These are phyloP conservation scores for Penelope pileata DNA, from an alignment of 2,113 vertebrate species.

Conservation along the genomic window DNA sequence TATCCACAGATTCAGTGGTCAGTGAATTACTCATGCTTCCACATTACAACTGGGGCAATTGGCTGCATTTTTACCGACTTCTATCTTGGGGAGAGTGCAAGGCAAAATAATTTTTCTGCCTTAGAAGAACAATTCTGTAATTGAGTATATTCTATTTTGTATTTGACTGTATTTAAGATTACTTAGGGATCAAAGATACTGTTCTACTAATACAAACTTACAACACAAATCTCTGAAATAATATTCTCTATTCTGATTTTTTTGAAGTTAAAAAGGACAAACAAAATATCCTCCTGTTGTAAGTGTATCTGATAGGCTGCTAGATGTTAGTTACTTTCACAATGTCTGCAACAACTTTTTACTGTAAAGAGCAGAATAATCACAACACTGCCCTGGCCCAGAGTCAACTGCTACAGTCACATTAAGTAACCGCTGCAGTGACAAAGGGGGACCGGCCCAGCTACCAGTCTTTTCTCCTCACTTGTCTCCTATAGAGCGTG, in stretches of 20 bases:
- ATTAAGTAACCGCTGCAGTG: neutral
- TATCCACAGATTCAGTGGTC: neutral
- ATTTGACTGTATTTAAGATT: neutral
- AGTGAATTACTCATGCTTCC: neutral
- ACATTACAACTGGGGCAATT: neutral
- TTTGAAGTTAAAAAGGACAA: neutral
- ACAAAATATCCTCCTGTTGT: neutral
- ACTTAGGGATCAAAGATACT: neutral
- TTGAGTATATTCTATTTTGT: neutral
- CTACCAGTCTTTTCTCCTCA: neutral
- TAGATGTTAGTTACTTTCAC: neutral
- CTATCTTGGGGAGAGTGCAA: neutral
- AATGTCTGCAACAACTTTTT: neutral
- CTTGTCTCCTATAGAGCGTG: neutral
- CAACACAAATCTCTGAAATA: too few species aligned
- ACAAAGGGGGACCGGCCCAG: neutral
- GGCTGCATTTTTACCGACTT: neutral
- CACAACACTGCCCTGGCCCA: neutral
- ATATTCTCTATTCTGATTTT: neutral
- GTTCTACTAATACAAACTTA: neutral
- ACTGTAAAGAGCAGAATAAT: neutral
- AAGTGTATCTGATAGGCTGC: too few species aligned
- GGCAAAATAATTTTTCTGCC: neutral
- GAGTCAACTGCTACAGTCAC: neutral
- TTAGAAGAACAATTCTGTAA: neutral